Evolutionary conservation across 2,888 invertebrate species (phyloP), one percentile per base, ranked within the genome.

Genomic region (Cotesia congregata): DNA sequence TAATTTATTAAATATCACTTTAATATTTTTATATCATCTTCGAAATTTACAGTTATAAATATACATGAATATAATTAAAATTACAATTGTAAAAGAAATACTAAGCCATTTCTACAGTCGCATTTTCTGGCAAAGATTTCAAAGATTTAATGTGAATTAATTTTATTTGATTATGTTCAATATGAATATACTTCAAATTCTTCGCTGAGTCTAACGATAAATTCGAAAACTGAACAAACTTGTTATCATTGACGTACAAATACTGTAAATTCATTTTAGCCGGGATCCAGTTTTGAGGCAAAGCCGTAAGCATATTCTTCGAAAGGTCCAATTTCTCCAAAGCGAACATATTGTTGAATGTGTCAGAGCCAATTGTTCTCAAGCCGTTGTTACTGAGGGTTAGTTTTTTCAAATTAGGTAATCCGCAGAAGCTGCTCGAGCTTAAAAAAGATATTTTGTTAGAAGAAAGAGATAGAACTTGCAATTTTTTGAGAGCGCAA

Each of bases 161-260:
- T 38, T 15, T 38, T 15, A 68, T 38, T 4, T 7, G 68, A 39
- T 68, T 68, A 38, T 39, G 7, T 38, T 12, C 41, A 12, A 68
- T 15, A 39, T 68, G n/a, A 30, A 68, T 5, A 17, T 68, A 39
- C 5, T 68, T 39, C 12, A 68, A 6, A 15, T 17, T 62, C n/a
- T 38, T 68, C 2, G 12, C 6, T 12, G 12, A 15, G 41, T 12
- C 12, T 68, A 38, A n/a, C 12, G 62, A 68, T 38, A 68, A 12
- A 17, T 39, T 39, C 39, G 38, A 15, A 39, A 68, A 9, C 9
- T 39, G 5, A 17, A 7, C 9, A 7, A 68, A 9, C 39, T 12
- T 17, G 39, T 68, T 68, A 12, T 68, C n/a, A 68, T 68, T 68
- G 5, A 68, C 38, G 6, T 68, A 17, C 3, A 41, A 6, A 12